Conservation (phyloP, 2,797 vertebrate genomes). For the Poeciliopsis turneri region DNA sequence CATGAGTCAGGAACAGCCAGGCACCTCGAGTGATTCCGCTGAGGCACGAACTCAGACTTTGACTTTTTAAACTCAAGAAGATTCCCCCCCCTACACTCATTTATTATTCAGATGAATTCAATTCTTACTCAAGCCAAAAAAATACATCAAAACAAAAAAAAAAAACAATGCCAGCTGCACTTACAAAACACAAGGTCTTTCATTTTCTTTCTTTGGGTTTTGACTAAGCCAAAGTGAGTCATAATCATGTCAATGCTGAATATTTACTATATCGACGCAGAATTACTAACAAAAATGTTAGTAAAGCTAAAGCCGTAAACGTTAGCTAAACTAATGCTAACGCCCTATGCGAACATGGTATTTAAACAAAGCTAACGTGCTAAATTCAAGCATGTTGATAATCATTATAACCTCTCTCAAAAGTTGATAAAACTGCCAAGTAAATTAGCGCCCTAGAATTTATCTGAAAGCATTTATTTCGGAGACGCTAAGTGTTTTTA, state of each 20-base stretch:
- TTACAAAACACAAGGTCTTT: neutral
- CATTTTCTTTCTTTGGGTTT: neutral
- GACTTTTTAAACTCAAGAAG: neutral
- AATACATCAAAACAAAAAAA: neutral
- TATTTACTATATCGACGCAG: neutral
- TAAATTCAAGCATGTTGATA: neutral
- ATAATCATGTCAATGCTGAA: neutral
- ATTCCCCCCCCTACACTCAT: neutral
- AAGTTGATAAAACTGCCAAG: neutral
- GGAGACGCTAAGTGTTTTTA: neutral
- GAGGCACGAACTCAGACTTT: neutral
- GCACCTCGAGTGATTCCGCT: neutral
- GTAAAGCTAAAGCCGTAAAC: neutral
- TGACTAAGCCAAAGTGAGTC: too few species aligned
- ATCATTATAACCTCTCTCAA: neutral
- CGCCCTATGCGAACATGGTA: neutral
- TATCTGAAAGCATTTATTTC: neutral
- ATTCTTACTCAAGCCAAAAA: neutral
- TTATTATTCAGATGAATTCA: neutral
- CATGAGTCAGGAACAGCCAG: slow-evolving; percentile 52
- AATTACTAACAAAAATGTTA: neutral
- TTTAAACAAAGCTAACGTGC: neutral
- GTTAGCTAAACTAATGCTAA: neutral
- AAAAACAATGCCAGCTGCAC: too few species aligned
- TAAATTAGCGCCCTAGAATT: neutral